These are phyloP conservation scores for Drosophila sechellia DNA, from an alignment of 1,140 invertebrate genomes.

Conservation along the genomic window DNA sequence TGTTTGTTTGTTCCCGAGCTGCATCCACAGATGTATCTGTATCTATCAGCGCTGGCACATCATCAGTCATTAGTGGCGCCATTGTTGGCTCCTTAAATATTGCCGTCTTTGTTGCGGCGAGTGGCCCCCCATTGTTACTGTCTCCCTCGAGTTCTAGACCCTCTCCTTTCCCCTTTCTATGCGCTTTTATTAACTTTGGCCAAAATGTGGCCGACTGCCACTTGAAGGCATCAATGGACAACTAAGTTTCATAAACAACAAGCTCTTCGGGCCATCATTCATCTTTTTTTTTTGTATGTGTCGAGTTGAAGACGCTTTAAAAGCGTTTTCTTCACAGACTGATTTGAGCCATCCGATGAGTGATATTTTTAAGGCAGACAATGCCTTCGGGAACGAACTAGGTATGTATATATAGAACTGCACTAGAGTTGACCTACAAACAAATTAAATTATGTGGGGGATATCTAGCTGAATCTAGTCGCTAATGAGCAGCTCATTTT, in stretches of 20 bases:
- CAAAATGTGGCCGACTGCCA: constrained; percentile 69
- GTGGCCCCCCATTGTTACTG: constrained; percentile 62
- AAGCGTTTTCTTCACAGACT: constrained; percentile 37
- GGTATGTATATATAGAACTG: constrained; percentile 46
- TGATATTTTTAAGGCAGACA: constrained; percentile 49
- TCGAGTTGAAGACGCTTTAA: constrained; percentile 41
- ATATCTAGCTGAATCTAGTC: constrained; percentile 8
- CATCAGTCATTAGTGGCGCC: constrained; percentile 83
- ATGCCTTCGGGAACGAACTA: neutral
- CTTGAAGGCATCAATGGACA: constrained; percentile 71
- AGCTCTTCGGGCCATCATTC: constrained; percentile 63
- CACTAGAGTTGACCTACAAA: constrained; percentile 62
- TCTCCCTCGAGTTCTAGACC: constrained; percentile 23
- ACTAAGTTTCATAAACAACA: constrained; percentile 65
- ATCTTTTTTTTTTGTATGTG: constrained; percentile 63
- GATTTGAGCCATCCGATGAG: constrained; percentile 71
- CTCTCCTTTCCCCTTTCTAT: constrained; percentile 42
- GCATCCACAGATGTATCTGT: constrained; percentile 24
- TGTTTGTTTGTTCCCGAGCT: constrained; percentile 12
- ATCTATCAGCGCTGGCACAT: constrained; percentile 80
- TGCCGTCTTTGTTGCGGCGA: constrained; percentile 50
- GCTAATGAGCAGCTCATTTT: constrained; percentile 22
- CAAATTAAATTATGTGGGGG: constrained; percentile 9
- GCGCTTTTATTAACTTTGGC: constrained; percentile 80
- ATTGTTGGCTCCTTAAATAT: constrained; percentile 64